Conservation (phyloP, 2,797 vertebrate genomes). For the Argya squamiceps region DNA sequence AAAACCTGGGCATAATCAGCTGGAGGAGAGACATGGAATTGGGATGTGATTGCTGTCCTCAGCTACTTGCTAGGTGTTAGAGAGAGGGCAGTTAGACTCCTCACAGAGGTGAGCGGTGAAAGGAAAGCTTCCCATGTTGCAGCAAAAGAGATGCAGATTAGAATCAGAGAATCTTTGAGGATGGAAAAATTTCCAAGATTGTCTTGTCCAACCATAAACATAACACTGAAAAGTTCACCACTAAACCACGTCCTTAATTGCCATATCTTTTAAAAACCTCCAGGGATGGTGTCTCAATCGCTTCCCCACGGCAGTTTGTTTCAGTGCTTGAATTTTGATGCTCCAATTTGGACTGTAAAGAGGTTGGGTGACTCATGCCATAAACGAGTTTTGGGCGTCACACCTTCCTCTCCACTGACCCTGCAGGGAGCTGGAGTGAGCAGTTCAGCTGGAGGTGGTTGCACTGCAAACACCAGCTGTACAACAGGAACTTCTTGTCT, state of each 20-base stretch:
- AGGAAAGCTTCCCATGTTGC: background rate
- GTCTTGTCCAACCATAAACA: background rate
- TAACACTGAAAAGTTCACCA: background rate
- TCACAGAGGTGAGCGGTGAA: background rate
- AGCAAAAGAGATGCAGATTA: background rate
- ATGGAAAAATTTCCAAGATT: background rate
- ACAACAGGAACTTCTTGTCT: background rate
- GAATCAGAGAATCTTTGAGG: background rate
- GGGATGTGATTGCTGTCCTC: background rate
- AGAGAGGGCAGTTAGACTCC: background rate
- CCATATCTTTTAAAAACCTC: background rate
- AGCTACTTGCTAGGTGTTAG: background rate
- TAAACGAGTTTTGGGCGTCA: background rate
- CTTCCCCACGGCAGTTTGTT: background rate
- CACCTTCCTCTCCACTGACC: background rate
- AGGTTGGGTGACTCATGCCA: background rate
- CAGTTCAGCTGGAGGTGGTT: background rate
- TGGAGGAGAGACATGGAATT: background rate
- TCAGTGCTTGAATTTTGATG: background rate
- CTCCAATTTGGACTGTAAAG: background rate
- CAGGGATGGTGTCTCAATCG: background rate
- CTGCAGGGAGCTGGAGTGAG: background rate
- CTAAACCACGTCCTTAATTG: background rate
- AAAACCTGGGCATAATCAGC: background rate
- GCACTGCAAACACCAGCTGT: background rate